Evolutionary conservation across 2,113 vertebrate species (phyloP).

Genomic region (Ptychochromis oligacanthus): DNA sequence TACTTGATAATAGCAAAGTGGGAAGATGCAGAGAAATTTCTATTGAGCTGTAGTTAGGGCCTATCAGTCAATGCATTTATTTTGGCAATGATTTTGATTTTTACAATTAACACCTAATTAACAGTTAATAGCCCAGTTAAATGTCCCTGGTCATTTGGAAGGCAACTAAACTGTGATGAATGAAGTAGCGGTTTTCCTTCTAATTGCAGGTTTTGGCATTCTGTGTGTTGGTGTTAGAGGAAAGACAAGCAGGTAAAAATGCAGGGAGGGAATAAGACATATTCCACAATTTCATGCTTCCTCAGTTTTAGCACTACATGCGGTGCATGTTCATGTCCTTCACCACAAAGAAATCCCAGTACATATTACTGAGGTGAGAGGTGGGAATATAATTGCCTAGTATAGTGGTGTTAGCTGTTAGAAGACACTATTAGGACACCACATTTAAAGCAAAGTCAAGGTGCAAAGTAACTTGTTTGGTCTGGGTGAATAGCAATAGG

Average conservation of each 20-base stretch:
- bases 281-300: background rate
- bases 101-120: constrained; percentile 45
- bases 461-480: background rate
- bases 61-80: constrained; percentile 40
- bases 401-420: background rate
- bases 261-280: background rate
- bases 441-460: background rate
- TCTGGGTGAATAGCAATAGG: background rate
- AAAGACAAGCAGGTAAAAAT: background rate
- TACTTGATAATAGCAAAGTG: background rate
- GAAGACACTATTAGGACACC: background rate
- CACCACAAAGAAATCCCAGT: background rate
- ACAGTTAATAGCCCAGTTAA: constrained; percentile 20
- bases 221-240: background rate
- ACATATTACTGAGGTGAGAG: background rate
- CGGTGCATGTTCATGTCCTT: background rate
- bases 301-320: background rate
- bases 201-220: background rate
- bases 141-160: constrained; percentile 22
- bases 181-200: background rate
- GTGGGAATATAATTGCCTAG: background rate
- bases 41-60: constrained; percentile 20
- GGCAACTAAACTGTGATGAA: constrained; percentile 25
- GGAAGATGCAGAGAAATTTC: background rate
- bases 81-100: constrained; percentile 28